phyloP scores from a whole-genome alignment of 2,113 vertebrate species.

The Tragelaphus buxtoni region DNA sequence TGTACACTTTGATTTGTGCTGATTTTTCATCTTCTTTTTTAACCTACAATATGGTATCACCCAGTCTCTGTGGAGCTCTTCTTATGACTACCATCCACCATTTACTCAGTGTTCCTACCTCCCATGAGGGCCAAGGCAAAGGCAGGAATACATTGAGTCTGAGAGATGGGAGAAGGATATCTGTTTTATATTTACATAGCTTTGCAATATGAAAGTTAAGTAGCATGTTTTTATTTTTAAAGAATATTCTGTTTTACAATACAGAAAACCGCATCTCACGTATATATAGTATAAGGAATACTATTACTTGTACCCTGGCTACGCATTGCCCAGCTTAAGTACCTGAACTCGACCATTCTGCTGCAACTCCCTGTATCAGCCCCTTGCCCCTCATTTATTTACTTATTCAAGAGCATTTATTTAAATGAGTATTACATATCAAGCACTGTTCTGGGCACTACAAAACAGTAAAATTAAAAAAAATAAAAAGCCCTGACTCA shows the following conservation, averaged over 20 bases:
- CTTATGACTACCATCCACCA: too few relatives aligned
- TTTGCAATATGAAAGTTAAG: not conserved
- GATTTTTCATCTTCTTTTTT: not conserved
- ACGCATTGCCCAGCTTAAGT: not conserved
- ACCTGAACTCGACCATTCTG: not conserved
- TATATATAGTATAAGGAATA: not conserved
- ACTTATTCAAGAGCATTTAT: not conserved
- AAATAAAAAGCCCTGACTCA: not conserved
- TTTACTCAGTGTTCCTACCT: not conserved
- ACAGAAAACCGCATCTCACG: not conserved
- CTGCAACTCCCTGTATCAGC: not conserved
- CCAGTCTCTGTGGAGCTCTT: not conserved
- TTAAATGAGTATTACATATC: not conserved
- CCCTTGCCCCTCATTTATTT: not conserved
- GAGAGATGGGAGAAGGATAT: fast-evolving
- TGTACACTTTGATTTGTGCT: not conserved
- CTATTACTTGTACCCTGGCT: not conserved
- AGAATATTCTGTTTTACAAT: not conserved
- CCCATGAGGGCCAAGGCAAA: not conserved
- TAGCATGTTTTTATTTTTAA: not conserved
- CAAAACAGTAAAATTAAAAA: not conserved
- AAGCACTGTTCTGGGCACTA: not conserved
- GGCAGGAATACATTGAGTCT: too few relatives aligned
- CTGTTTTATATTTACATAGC: not conserved
- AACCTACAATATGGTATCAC: not conserved